Evolutionary conservation across 2,797 vertebrate genomes (phyloP), one percentile per base, ranked within the genome.

Genomic region (Cossypha heuglini): DNA sequence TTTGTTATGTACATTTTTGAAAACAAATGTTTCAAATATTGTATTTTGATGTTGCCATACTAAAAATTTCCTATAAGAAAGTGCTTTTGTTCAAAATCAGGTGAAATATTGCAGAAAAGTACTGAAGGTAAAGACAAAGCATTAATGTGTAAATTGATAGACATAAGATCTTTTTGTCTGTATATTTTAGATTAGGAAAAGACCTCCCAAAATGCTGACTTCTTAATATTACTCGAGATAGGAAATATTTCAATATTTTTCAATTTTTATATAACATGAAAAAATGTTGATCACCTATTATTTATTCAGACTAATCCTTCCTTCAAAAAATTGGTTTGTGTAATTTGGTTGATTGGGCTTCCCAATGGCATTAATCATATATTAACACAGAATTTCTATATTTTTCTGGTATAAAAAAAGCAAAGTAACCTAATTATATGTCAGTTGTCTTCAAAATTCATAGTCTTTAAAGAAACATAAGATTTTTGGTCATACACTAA

Each of bases 141-240:
- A 52, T 57, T 57, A 86, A 62, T 54, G 35, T 85, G 71, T 69
- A 73, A 76, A 38, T 55, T 76, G 21, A 94, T 38, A 89, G 43
- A 58, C 29, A 87, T 1, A 57, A 66, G 31, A 33, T 4, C 0
- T 64, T 81, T 88, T 62, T 72, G 14, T 49, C 63, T 79, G 35
- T 16, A 52, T 28, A 58, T 87, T 73, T 87, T 82, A 76, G 69
- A 79, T 58, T 46, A 66, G 6, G 13, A 79, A 72, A 75, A 77
- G 28, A 58, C 3, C 24, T 73, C 22, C 58, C 24, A 69, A 42
- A 76, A 49, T 76, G 16, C 28, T 89, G 67, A 72, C 15, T 42
- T 72, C 17, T 91, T 62, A 40, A 5, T 49, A 57, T 43, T 69
- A 61, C 3, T 79, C 8, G 54, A 10, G 26, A 64, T 15, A 69